phyloP scores from a whole-genome alignment of 2,888 invertebrate genomes.

The Spilarctia lutea region DNA sequence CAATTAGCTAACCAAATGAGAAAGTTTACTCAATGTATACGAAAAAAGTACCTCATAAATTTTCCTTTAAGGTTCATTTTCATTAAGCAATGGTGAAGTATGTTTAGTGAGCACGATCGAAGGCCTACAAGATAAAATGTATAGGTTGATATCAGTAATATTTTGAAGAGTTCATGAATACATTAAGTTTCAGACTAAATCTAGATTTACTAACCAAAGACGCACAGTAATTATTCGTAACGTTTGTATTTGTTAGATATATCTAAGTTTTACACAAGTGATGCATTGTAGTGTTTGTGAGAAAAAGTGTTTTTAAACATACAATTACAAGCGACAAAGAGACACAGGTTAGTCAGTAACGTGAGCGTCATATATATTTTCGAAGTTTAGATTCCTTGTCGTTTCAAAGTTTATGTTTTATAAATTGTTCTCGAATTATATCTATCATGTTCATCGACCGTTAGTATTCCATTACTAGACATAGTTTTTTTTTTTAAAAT shows the following conservation, averaged over 20 bases:
- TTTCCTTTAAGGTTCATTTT: not conserved
- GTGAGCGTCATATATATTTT: no score
- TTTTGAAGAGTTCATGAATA: not conserved
- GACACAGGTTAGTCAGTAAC: no score
- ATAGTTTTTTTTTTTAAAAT: no score
- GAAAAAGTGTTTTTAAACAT: no score
- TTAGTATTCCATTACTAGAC: no score
- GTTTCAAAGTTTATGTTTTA: no score
- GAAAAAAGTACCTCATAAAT: not conserved
- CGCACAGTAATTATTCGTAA: not conserved
- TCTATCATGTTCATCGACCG: no score
- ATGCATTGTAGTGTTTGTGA: no score
- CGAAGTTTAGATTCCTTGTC: no score
- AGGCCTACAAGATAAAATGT: not conserved
- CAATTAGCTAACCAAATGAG: slow-evolving; percentile 9
- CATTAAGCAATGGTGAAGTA: not conserved
- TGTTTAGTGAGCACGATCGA: not conserved
- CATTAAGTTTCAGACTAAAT: not conserved
- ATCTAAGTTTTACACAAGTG: no score
- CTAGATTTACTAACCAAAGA: not conserved
- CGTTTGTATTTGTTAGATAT: not conserved
- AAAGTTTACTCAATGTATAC: slow-evolving; percentile 8
- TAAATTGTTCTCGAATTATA: no score
- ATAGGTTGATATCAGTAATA: not conserved
- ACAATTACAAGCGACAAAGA: no score